These are phyloP conservation scores for Willowsia nigromaculata DNA, from an alignment of 2,888 invertebrate species.

Conservation along the genomic window DNA sequence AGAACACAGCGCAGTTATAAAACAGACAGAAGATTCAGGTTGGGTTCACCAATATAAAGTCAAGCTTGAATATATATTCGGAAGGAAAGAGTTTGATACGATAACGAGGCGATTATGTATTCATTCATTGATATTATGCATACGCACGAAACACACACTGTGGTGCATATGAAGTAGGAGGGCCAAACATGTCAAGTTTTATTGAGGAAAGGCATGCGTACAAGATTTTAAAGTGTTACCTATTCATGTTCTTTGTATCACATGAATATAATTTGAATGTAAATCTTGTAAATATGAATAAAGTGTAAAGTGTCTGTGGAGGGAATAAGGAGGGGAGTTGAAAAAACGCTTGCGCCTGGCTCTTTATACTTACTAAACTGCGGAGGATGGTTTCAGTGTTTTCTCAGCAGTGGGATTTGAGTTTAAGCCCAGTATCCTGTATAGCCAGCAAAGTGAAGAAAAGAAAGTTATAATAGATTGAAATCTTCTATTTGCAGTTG, in stretches of 20 bases:
- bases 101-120: conserved; percentile 30
- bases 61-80: conserved; percentile 38
- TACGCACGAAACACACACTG: conserved; percentile 42
- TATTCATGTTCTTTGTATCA: neutral
- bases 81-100: neutral
- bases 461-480: too few relatives aligned
- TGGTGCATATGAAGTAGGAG: conserved; percentile 31
- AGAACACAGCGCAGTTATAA: neutral
- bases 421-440: too few relatives aligned
- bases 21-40: too few relatives aligned
- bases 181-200: conserved; percentile 17
- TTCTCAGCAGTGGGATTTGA: too few relatives aligned
- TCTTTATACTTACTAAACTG: neutral
- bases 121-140: conserved; percentile 39
- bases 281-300: conserved; percentile 11
- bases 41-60: conserved; percentile 25
- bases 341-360: conserved; percentile 36
- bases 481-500: too few relatives aligned
- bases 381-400: too few relatives aligned
- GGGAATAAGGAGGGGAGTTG: conserved; percentile 8
- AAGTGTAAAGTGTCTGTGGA: neutral
- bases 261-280: conserved; percentile 61
- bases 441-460: too few relatives aligned
- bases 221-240: conserved; percentile 58
- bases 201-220: conserved; percentile 59